Conservation (phyloP, 2,113 vertebrate species). For the Onychorhynchus coronatus region DNA sequence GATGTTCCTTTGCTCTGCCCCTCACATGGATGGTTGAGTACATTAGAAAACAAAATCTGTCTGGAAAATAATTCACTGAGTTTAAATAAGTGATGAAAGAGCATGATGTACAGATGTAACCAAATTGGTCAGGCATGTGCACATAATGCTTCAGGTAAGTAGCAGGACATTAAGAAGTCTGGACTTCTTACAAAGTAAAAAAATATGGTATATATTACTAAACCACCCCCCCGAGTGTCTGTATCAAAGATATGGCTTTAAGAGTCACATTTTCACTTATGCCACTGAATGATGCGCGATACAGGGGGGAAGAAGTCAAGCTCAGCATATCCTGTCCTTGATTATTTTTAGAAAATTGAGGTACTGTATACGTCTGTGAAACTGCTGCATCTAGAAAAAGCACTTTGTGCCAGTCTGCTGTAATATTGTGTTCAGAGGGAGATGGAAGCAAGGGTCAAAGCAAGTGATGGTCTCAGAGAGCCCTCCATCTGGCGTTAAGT, state of each 20-base stretch:
- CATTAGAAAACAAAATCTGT: constrained; percentile 42
- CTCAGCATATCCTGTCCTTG: background rate
- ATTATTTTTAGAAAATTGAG: constrained; percentile 27
- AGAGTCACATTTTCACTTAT: constrained; percentile 19
- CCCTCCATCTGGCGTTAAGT: background rate
- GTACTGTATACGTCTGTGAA: background rate
- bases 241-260: constrained; percentile 8
- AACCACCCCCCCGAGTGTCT: background rate
- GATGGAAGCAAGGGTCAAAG: background rate
- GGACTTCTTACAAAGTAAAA: constrained; percentile 22
- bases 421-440: background rate
- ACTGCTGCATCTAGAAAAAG: background rate
- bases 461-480: background rate
- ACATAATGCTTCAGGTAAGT: background rate
- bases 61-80: constrained; percentile 43
- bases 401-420: background rate
- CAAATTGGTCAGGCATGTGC: constrained; percentile 29
- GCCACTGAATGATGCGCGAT: background rate
- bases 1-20: background rate
- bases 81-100: constrained; percentile 56
- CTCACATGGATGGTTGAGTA: background rate
- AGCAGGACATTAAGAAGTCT: constrained; percentile 29
- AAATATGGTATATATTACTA: constrained; percentile 18
- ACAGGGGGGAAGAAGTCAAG: background rate
- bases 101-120: constrained; percentile 34